Percentiles rank a stretch among this genome's conserved stretches.
These are phyloP conservation scores for Dicyrtomina minuta DNA, from an alignment of 2,888 invertebrate species.

Conservation along the genomic window DNA sequence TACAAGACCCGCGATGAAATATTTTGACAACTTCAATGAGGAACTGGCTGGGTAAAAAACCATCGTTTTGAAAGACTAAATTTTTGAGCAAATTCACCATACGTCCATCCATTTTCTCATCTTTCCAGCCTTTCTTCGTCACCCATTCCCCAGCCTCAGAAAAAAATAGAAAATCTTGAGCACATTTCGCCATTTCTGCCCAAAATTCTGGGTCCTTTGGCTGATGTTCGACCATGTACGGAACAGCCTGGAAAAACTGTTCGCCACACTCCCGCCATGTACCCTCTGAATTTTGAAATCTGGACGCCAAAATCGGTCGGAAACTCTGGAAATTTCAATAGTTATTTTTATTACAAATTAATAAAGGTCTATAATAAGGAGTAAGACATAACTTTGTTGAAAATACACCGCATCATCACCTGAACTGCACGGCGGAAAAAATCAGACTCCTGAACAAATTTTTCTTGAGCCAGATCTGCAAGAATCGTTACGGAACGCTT, in stretches of 20 bases:
- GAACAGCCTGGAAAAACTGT: conserved; percentile 50
- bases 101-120: conserved; percentile 80
- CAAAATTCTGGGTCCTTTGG: conserved; percentile 49
- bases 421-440: conserved; percentile 42
- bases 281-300: conserved; percentile 51
- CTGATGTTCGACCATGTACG: conserved; percentile 45
- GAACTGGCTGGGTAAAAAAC: conserved; percentile 76
- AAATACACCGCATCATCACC: no score
- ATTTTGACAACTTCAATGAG: conserved; percentile 75
- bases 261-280: conserved; percentile 50
- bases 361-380: no score
- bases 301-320: conserved; percentile 47
- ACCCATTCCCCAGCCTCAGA: conserved; percentile 50
- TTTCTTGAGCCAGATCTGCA: conserved; percentile 43
- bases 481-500: conserved; percentile 45
- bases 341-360: no score
- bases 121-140: conserved; percentile 56
- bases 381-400: no score
- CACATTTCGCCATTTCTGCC: conserved; percentile 53
- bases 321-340: conserved; percentile 43
- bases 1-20: conserved; percentile 52
- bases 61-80: conserved; percentile 78
- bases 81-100: conserved; percentile 78
- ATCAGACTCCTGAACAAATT: conserved; percentile 42
- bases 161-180: conserved; percentile 50